Evolutionary conservation across 2,113 vertebrate genomes (phyloP).

Genomic region (Zonotrichia leucophrys): DNA sequence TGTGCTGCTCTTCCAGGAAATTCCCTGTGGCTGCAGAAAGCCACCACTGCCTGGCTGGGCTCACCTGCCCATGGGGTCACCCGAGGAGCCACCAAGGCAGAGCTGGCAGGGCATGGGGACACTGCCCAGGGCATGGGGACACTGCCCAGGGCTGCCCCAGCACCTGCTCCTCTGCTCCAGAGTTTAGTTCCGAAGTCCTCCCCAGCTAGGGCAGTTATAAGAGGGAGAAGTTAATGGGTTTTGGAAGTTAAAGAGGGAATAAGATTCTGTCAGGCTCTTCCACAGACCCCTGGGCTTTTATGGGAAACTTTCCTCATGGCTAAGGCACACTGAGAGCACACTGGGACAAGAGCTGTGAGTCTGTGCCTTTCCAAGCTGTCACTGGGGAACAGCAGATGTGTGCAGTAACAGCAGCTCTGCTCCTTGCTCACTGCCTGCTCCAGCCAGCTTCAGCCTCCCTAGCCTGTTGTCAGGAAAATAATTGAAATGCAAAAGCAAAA

Average conservation of each 20-base stretch:
- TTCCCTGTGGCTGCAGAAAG: not conserved
- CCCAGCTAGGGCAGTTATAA: not conserved
- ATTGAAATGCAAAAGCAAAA: not conserved
- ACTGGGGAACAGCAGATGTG: not conserved
- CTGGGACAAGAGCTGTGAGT: not conserved
- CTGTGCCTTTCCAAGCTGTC: not conserved
- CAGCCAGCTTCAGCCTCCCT: not conserved
- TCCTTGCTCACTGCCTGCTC: not conserved
- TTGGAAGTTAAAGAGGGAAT: not conserved
- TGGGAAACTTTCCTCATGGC: not conserved
- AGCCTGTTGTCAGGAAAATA: not conserved
- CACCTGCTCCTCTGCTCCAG: not conserved
- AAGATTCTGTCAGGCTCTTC: not conserved
- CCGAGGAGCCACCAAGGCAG: accelerated
- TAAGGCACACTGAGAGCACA: not conserved
- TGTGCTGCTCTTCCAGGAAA: not conserved
- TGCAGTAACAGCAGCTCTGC: not conserved
- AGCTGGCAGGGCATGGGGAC: not conserved
- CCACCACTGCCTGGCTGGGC: accelerated
- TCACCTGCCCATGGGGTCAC: accelerated
- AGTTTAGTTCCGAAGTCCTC: not conserved
- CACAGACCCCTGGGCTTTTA: not conserved
- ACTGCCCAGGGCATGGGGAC: accelerated
- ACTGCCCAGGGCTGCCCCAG: accelerated
- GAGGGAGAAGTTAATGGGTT: not conserved